Percentiles rank a stretch among this genome's conserved stretches.
Conservation (phyloP, 2,797 vertebrate species). For the Borostomias antarcticus region DNA sequence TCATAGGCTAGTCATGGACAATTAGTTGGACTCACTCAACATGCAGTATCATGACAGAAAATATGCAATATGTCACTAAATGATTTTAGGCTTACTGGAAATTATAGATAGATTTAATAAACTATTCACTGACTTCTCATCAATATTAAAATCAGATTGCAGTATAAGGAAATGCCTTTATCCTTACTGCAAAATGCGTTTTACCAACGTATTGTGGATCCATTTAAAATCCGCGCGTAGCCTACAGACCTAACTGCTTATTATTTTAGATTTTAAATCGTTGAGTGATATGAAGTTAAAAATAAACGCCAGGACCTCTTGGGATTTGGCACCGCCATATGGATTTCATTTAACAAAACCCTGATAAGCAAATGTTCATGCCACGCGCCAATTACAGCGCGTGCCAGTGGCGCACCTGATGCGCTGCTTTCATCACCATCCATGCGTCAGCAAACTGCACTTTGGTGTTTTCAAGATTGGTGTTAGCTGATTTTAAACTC, state of each 20-base stretch:
- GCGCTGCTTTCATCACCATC: constrained; percentile 42
- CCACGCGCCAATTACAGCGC: neutral
- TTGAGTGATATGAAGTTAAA: neutral
- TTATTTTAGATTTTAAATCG: neutral
- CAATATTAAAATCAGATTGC: no score
- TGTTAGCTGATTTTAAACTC: constrained; percentile 69
- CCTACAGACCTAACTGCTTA: no score
- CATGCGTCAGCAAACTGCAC: constrained; percentile 58
- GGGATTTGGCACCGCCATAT: neutral
- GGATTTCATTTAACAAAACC: neutral
- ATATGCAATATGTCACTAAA: no score
- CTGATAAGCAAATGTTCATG: neutral
- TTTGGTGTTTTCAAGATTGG: constrained; percentile 57
- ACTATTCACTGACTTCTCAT: neutral
- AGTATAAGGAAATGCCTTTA: no score
- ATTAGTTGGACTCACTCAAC: neutral
- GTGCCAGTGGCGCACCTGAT: constrained; percentile 13
- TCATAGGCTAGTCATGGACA: neutral
- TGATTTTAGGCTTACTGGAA: no score
- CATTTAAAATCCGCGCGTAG: no score
- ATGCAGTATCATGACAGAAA: no score
- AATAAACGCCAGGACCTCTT: neutral
- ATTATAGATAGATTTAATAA: neutral
- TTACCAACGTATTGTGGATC: no score
- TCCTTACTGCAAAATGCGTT: no score